Conservation (phyloP, 2,113 vertebrate species). For the Sapayoa aenigma region DNA sequence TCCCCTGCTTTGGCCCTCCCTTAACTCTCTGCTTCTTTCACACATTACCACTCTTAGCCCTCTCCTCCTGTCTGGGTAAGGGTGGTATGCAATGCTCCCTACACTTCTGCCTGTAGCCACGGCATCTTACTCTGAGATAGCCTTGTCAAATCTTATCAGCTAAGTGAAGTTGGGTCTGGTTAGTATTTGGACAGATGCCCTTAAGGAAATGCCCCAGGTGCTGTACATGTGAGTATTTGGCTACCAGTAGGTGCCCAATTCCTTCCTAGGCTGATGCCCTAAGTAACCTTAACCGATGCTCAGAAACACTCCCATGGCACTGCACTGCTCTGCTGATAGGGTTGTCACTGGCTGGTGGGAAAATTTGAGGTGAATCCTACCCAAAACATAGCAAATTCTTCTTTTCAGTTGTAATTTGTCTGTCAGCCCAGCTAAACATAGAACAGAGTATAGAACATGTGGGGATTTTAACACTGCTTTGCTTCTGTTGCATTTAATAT, state of each 20-base stretch:
- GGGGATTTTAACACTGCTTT: neutral
- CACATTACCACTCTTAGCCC: rapidly evolving
- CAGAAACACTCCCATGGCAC: neutral
- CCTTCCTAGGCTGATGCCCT: neutral
- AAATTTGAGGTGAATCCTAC: neutral
- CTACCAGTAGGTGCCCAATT: neutral
- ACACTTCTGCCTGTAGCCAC: neutral
- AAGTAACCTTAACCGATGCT: neutral
- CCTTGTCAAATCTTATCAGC: neutral
- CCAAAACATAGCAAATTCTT: neutral
- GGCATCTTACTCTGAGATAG: neutral
- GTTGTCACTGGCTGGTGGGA: neutral
- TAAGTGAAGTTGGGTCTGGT: neutral
- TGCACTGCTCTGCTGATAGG: neutral
- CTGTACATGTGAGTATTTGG: neutral
- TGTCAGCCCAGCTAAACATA: neutral
- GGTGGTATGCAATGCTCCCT: neutral
- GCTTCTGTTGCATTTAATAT: neutral
- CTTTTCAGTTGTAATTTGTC: neutral
- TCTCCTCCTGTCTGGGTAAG: neutral
- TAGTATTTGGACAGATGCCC: neutral
- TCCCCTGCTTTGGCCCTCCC: neutral
- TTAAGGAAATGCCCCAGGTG: neutral
- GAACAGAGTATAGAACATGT: neutral
- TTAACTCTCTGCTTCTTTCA: neutral